These are phyloP conservation scores for Pemphigus obesinymphae DNA, from an alignment of 1,140 invertebrate genomes.

Conservation along the genomic window DNA sequence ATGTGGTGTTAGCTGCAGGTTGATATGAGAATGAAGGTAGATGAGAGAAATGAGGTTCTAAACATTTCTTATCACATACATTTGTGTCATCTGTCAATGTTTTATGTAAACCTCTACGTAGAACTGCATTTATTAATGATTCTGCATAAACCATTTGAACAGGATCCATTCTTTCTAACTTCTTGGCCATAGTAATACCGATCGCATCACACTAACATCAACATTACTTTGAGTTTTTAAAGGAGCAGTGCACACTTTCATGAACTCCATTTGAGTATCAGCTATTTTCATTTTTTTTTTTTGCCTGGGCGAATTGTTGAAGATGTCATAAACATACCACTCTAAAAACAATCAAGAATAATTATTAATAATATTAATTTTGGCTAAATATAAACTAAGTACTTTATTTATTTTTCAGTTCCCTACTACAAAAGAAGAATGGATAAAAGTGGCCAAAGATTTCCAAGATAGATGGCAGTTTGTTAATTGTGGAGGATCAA, in stretches of 20 bases:
- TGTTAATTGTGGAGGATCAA: slow-evolving; percentile 49
- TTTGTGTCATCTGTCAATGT: neutral
- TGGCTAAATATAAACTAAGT: no score
- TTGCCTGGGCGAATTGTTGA: neutral
- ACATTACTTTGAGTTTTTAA: neutral
- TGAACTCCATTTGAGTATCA: neutral
- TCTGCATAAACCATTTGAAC: neutral
- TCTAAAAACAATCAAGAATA: neutral
- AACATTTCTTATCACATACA: neutral
- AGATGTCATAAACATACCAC: neutral
- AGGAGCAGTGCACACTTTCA: neutral
- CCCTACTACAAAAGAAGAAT: slow-evolving; percentile 40
- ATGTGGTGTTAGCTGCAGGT: neutral
- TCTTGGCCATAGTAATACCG: neutral
- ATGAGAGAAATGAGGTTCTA: neutral
- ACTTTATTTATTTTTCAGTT: slow-evolving; percentile 40
- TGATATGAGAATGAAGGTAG: no score
- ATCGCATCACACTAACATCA: neutral
- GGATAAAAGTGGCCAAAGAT: slow-evolving; percentile 43
- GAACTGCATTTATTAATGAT: neutral
- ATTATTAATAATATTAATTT: no score
- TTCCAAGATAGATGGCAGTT: slow-evolving; percentile 51
- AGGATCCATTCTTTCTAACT: neutral
- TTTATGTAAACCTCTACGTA: neutral
- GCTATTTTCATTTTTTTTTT: neutral